These are phyloP conservation scores for Hydrotaea diabolus DNA, from an alignment of 2,888 invertebrate species.

Conservation along the genomic window DNA sequence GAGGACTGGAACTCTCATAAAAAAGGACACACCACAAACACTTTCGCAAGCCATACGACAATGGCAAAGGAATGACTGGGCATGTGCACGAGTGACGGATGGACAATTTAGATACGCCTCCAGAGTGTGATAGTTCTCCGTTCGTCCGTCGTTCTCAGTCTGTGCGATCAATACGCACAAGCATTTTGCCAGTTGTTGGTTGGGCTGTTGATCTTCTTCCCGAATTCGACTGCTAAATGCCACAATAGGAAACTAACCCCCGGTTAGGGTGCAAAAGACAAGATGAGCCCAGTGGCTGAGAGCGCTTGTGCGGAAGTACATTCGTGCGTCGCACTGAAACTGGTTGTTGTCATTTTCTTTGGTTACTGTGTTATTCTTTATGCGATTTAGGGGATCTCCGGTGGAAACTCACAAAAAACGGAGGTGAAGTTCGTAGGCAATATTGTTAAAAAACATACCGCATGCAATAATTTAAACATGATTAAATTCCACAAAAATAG, in stretches of 20 bases:
- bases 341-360: constrained; percentile 75
- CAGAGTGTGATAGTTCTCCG: constrained; percentile 25
- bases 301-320: constrained; percentile 32
- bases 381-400: constrained; percentile 63
- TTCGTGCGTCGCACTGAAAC: constrained; percentile 73
- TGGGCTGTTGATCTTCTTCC: constrained; percentile 53
- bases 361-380: constrained; percentile 69
- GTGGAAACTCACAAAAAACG: constrained; percentile 41
- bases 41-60: not conserved
- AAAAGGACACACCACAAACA: constrained; percentile 22
- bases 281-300: no score
- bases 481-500: constrained; percentile 72
- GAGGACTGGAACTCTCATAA: constrained; percentile 49
- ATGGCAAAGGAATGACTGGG: not conserved
- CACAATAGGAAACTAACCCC: constrained; percentile 54
- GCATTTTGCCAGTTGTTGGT: not conserved
- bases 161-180: not conserved
- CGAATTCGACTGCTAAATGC: constrained; percentile 45
- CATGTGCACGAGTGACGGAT: constrained; percentile 73
- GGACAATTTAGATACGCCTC: constrained; percentile 77
- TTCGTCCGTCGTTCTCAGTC: not conserved
- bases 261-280: constrained; percentile 49
- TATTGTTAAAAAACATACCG: constrained; percentile 63
- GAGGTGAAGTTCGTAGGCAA: constrained; percentile 34
- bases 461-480: constrained; percentile 80